Evolutionary conservation across 2,797 vertebrate species (phyloP), one percentile per base, ranked within the genome.

Genomic region (Uromys caudimaculatus): DNA sequence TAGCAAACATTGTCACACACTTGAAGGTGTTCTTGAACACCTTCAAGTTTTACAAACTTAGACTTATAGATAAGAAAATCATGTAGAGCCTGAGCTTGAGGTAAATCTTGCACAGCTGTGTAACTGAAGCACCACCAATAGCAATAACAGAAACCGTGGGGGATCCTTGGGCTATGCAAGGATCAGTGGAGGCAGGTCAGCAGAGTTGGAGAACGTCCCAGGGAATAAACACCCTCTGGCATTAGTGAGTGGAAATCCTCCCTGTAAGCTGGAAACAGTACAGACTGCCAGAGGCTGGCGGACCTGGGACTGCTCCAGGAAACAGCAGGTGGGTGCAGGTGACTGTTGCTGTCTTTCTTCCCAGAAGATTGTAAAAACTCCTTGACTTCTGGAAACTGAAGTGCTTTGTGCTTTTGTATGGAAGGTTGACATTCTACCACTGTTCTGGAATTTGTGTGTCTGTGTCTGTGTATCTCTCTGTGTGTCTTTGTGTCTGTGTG

Each of bases 11-110:
- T 87, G 12, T 35, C 11, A 29, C 47, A n/a, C n/a, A n/a, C n/a
- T n/a, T n/a, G n/a, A n/a, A 19, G 6, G 7, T n/a, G 19, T 76
- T 93, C 35, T 50, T 54, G 21, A 69, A 60, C 41, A 93, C 41
- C 47, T 35, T 89, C 64, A 78, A 76, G 67, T 21, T 93, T 81
- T 87, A 32, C 29, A 95, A 84, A 90, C 71, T 84, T 38, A 81
- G 21, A 44, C 12, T 52, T 56, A 62, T 58, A 77, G 90, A 89
- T 32, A 84, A 47, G 3, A 56, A 85, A 71, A 21, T 67, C 69
- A 54, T 7, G 8, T n/a, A 52, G 62, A 64, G 75, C 27, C 38
- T 11, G 32, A 8, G 24, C 29, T 83, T 62, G 71, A 4, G 16
- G 12, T 12, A 90, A 89, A 62, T 8, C 32, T 7, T 10, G 71